These are phyloP conservation scores for Urocolius indicus DNA, from an alignment of 2,113 vertebrate genomes.

Conservation along the genomic window DNA sequence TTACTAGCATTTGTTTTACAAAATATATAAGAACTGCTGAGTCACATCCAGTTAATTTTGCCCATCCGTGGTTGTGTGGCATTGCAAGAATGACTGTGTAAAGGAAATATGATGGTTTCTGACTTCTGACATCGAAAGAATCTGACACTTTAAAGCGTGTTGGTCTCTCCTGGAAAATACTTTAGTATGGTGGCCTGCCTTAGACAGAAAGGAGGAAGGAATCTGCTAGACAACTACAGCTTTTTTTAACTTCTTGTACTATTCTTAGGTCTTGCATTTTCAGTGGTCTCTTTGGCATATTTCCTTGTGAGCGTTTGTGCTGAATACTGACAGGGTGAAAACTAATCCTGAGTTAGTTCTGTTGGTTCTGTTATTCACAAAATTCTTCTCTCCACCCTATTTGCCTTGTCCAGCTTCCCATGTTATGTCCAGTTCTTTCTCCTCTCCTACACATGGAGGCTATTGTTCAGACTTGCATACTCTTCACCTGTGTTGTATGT, in stretches of 20 bases:
- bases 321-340: not conserved
- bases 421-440: fast-evolving
- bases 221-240: not conserved
- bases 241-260: not conserved
- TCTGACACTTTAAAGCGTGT: not conserved
- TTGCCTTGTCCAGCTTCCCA: not conserved
- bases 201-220: not conserved
- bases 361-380: not conserved
- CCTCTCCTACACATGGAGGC: not conserved
- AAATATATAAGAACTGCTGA: not conserved
- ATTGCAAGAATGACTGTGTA: not conserved
- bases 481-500: not conserved
- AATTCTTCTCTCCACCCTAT: not conserved
- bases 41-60: not conserved
- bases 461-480: not conserved
- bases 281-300: not conserved
- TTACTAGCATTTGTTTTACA: not conserved
- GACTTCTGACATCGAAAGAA: not conserved
- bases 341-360: not conserved
- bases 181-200: not conserved
- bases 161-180: not conserved
- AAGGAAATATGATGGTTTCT: not conserved
- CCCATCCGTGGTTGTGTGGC: not conserved
- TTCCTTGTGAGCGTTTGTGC: not conserved
- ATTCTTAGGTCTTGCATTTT: not conserved